phyloP scores from a whole-genome alignment of 2,113 vertebrate species.

The Vidua macroura region DNA sequence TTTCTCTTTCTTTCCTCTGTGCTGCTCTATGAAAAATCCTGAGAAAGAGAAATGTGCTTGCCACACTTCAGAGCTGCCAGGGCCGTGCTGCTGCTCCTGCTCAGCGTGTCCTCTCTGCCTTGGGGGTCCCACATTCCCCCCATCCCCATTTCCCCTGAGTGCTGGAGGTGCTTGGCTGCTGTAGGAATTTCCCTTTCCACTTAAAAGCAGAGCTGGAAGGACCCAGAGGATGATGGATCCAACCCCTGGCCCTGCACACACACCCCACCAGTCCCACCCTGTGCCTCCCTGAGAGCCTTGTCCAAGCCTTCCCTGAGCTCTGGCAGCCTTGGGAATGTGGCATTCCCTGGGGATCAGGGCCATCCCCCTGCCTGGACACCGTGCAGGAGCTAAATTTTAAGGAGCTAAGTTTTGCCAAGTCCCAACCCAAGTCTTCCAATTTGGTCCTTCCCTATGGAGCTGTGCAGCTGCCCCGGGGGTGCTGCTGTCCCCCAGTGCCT shows the following conservation, averaged over 20 bases:
- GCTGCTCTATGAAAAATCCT: too few relatives aligned
- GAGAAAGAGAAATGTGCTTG: too few relatives aligned
- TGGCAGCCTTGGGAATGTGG: not conserved
- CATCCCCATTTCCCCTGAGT: accelerated
- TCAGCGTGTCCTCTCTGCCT: accelerated
- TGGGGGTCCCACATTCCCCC: accelerated
- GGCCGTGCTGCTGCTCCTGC: not conserved
- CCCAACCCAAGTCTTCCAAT: accelerated
- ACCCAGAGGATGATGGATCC: not conserved
- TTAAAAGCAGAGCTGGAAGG: not conserved
- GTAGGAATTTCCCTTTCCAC: not conserved
- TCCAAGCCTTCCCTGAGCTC: not conserved
- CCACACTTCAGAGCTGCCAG: not conserved
- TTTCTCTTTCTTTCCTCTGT: too few relatives aligned
- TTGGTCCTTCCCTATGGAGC: not conserved
- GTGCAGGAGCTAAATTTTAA: not conserved
- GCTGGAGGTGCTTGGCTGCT: not conserved
- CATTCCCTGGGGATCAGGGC: not conserved
- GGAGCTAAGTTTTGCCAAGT: not conserved
- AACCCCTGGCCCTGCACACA: not conserved
- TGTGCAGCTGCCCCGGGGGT: accelerated
- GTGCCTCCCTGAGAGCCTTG: accelerated
- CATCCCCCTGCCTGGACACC: not conserved
- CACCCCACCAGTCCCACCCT: not conserved
- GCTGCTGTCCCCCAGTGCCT: not conserved